Conservation (phyloP, 2,888 invertebrate genomes). For the Platycheirus albimanus region DNA sequence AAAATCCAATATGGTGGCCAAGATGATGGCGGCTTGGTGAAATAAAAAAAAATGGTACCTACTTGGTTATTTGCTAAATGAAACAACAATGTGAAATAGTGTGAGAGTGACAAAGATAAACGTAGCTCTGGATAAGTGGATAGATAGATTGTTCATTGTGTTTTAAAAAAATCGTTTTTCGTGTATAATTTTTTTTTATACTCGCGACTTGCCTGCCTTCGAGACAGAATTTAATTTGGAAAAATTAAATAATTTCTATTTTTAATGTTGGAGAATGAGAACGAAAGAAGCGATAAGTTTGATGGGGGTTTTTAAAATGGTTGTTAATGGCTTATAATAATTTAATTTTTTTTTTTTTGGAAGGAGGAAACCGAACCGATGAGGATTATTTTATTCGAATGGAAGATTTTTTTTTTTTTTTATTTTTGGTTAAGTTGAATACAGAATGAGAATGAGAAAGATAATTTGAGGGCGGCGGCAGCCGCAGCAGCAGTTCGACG, state of each 20-base stretch:
- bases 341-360: constrained; percentile 30
- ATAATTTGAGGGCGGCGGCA: constrained; percentile 43
- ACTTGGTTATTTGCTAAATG: constrained; percentile 51
- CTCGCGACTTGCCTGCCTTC: constrained; percentile 18
- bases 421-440: no score
- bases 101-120: constrained; percentile 50
- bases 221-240: background rate
- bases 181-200: constrained; percentile 22
- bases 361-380: background rate
- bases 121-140: constrained; percentile 15
- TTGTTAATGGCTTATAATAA: background rate
- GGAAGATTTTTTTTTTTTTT: background rate
- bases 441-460: constrained; percentile 4
- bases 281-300: background rate
- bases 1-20: constrained; percentile 81
- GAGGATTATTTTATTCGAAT: background rate
- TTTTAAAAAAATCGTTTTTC: constrained; percentile 22
- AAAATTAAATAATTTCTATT: constrained; percentile 51
- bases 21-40: constrained; percentile 81
- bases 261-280: constrained; percentile 16
- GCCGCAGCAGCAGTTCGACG: no score
- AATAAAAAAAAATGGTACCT: constrained; percentile 45
- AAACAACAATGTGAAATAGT: constrained; percentile 49
- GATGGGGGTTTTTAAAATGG: constrained; percentile 9
- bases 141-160: constrained; percentile 61